Evolutionary conservation across 2,888 invertebrate species (phyloP), one percentile per base, ranked within the genome.

Genomic region (Pristionchus fissidentatus): DNA sequence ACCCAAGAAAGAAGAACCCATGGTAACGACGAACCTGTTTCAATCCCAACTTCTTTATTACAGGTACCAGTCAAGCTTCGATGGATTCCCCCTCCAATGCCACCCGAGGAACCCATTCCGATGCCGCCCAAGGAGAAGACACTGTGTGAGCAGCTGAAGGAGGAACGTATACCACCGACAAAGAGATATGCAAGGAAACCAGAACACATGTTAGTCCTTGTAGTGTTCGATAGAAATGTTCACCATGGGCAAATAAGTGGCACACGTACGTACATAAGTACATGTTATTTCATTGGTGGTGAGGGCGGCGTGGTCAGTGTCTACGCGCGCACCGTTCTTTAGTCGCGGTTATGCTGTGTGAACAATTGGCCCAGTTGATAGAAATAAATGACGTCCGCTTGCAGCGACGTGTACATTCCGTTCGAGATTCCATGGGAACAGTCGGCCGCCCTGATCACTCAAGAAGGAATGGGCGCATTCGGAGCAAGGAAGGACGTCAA

Each of bases 401-500:
- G 32, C 62, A 81, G 81, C 22, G 81, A 81, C 41, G 81, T 81
- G 3, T 81, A 43, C 62, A 81, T 81, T 81, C 81, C 81, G 8
- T 81, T 81, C 81, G 62, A 62, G 46, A 81, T 81, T 81, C 81
- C 81, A 60, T 81, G 81, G 81, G 81, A 81, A 15, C 81, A 81
- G 29, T n/a, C 60, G 29, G 41, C 60, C 29, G 62, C 81, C 15
- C 55, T 79, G 7, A 79, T 79, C 22, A 79, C 79, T 32, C 75
- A 75, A 32, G 75, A 75, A 49, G 79, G 79, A 52, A 79, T 79
- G 79, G 79, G 79, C 0, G 79, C 79, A 55, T 79, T 79, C n/a
- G 79, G 79, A 57, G 29, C 52, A 22, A 52, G 57, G 41, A 79
- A 57, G 55, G 57, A 79, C 22, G 79, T 57, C 19, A 79, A 79